Percentiles rank a stretch among this genome's conserved stretches.
Conservation (phyloP, 2,113 vertebrate species). For the Erinaceus europaeus region DNA sequence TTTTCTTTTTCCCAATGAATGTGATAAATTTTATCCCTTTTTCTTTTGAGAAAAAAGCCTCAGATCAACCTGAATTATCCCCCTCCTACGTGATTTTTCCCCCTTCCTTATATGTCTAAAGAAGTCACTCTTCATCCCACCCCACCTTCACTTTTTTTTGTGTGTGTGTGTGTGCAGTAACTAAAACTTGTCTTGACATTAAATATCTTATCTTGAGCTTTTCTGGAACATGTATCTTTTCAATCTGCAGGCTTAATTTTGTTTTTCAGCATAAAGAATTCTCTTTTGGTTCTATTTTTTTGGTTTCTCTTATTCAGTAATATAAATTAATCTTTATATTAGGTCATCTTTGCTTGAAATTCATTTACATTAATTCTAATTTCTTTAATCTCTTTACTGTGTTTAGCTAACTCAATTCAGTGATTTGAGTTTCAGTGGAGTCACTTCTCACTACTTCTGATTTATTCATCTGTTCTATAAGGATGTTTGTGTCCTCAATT, state of each 20-base stretch:
- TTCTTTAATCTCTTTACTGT: background rate
- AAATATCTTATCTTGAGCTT: background rate
- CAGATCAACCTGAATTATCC: background rate
- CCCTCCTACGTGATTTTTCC: background rate
- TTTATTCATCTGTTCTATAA: background rate
- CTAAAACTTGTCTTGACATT: background rate
- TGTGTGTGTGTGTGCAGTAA: background rate
- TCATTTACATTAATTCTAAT: background rate
- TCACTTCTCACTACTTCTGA: background rate
- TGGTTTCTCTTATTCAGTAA: background rate
- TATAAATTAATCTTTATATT: background rate
- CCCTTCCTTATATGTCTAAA: background rate
- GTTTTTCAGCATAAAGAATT: background rate
- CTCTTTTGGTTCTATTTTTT: background rate
- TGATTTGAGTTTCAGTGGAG: background rate
- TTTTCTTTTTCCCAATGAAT: background rate
- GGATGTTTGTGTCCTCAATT: background rate
- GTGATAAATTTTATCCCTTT: background rate
- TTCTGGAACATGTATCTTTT: constrained; percentile 3
- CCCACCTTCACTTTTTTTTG: background rate
- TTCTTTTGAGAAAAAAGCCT: background rate
- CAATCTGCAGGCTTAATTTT: background rate
- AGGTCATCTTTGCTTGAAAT: background rate
- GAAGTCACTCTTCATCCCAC: background rate
- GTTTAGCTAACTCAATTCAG: background rate